phyloP scores from a whole-genome alignment of 2,113 vertebrate species.

The Scytalopus superciliaris region DNA sequence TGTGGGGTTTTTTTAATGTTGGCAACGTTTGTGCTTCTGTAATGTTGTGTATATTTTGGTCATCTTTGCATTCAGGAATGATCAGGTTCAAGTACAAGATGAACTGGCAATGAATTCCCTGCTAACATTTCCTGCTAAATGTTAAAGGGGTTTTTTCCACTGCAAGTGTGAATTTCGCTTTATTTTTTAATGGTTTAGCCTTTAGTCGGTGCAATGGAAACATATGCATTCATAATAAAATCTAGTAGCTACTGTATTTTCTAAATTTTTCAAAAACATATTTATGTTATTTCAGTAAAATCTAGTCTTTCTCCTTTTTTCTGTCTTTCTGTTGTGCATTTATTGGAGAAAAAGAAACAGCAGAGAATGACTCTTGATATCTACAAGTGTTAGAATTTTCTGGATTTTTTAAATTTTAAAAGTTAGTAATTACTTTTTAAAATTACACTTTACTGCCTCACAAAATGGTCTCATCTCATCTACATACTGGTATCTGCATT shows the following conservation, averaged over 20 bases:
- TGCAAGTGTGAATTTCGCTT: conserved; percentile 33
- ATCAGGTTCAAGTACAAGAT: conserved; percentile 36
- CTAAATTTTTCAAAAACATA: background rate
- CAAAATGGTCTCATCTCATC: background rate
- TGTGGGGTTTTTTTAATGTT: background rate
- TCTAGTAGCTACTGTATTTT: conserved; percentile 8
- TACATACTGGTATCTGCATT: background rate
- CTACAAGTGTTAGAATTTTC: background rate
- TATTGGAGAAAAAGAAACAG: background rate
- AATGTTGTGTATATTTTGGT: conserved; percentile 13
- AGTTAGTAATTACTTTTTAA: background rate
- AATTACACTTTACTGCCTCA: background rate
- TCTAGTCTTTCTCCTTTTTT: background rate
- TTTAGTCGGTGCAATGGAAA: conserved; percentile 15
- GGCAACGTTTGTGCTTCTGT: background rate
- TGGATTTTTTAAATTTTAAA: background rate
- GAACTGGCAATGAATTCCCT: conserved; percentile 17
- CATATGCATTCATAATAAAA: conserved; percentile 41
- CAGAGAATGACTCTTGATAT: background rate
- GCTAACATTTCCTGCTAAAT: conserved; percentile 50
- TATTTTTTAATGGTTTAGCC: conserved; percentile 19
- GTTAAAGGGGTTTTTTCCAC: background rate
- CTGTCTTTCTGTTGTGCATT: background rate
- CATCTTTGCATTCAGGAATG: conserved; percentile 3
- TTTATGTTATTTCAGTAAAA: background rate